Evolutionary conservation across 2,888 invertebrate species (phyloP).

Genomic region (Criorhina ranunculi): DNA sequence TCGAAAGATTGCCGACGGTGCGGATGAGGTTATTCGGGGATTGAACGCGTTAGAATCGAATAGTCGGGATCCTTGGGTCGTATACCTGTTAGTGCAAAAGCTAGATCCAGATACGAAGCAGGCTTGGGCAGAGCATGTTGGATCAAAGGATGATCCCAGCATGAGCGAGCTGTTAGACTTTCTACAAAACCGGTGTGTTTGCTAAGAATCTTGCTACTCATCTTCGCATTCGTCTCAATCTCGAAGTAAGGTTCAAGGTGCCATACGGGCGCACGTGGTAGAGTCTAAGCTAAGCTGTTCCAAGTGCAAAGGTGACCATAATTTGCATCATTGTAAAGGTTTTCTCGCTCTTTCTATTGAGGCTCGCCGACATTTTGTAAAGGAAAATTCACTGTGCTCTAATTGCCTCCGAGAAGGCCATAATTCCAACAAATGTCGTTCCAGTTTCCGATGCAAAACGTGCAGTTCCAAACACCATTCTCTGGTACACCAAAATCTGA

Average conservation of each 20-base stretch:
- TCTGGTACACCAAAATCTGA: background rate
- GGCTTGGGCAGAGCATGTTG: slow-evolving; percentile 8
- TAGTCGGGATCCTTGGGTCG: slow-evolving; percentile 51
- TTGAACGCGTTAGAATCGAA: slow-evolving; percentile 33
- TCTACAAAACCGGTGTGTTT: too few relatives aligned
- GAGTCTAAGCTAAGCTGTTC: background rate
- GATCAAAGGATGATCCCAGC: background rate
- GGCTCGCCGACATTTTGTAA: background rate
- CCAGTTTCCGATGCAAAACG: background rate
- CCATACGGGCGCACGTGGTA: background rate
- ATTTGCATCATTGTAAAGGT: background rate
- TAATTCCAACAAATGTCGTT: slow-evolving; percentile 1
- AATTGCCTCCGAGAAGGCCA: slow-evolving; percentile 4
- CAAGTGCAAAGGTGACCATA: slow-evolving; percentile 1
- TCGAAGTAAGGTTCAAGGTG: background rate
- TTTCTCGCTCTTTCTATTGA: background rate
- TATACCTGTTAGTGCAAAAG: background rate
- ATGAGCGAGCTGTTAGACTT: background rate
- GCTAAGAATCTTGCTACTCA: background rate
- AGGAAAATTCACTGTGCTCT: background rate
- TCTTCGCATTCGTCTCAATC: background rate
- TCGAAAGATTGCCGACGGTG: slow-evolving; percentile 53
- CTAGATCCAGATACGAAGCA: slow-evolving; percentile 12
- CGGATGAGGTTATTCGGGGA: slow-evolving; percentile 52
- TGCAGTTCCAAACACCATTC: background rate